Conservation (phyloP, 2,888 invertebrate species). For the Hylaea fasciaria region DNA sequence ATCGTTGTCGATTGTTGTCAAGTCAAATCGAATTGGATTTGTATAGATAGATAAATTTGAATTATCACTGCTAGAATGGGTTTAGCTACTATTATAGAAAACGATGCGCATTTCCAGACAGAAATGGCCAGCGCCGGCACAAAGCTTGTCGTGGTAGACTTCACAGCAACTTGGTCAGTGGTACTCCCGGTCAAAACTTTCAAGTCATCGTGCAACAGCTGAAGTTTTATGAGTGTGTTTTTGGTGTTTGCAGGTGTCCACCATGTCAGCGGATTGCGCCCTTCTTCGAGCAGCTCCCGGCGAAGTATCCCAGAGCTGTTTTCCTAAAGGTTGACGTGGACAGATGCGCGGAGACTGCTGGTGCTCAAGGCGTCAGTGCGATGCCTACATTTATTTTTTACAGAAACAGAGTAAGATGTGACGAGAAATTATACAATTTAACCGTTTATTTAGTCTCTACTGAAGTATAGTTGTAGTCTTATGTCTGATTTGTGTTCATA, state of each 20-base stretch:
- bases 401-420: constrained; percentile 87
- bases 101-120: constrained; percentile 92
- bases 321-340: constrained; percentile 99
- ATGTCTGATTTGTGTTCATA: background rate
- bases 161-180: constrained; percentile 95
- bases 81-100: constrained; percentile 87
- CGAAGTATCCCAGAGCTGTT: constrained; percentile 93
- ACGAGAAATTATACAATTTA: background rate
- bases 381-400: constrained; percentile 99
- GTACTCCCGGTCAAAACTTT: constrained; percentile 56
- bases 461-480: too few relatives aligned
- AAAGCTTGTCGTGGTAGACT: constrained; percentile 97
- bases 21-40: constrained; percentile 51
- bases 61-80: constrained; percentile 71
- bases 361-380: constrained; percentile 94
- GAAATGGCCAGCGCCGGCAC: constrained; percentile 94
- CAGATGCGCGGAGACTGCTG: constrained; percentile 94
- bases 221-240: constrained; percentile 38
- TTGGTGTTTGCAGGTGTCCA: constrained; percentile 90
- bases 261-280: constrained; percentile 98
- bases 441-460: too few relatives aligned
- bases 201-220: constrained; percentile 64
- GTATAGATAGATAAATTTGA: constrained; percentile 40
- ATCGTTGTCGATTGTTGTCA: constrained; percentile 62
- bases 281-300: constrained; percentile 94